Evolutionary conservation across 2,113 vertebrate genomes (phyloP), one percentile per base, ranked within the genome.

Genomic region (Arvicanthis niloticus): DNA sequence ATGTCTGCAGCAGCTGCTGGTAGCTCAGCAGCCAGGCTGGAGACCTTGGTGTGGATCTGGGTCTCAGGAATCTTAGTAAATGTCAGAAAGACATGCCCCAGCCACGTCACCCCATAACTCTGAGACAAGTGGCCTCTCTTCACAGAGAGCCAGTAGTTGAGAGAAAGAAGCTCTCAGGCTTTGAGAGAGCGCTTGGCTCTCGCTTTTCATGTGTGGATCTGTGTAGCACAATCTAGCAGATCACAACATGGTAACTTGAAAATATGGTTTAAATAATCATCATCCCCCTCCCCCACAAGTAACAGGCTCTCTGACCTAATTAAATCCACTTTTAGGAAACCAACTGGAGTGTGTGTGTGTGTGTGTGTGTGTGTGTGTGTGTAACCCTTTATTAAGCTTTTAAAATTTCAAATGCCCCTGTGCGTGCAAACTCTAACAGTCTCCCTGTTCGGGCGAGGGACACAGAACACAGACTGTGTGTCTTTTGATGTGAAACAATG

Each of bases 301-400:
- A 85, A 88, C 70, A 84, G 85, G 84, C 29, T 93, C 56, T 95
- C 82, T 88, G 94, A 92, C 91, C 92, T 96, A 95, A 91, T 97
- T 86, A 97, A 95, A 96, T 26, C n/a, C 81, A 89, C 81, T 93
- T 97, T 65, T 48, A 67, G 58, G 68, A 97, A 96, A 81, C 86
- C 51, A 89, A 60, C 56, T 82, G 2, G 1, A 45, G 16, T 88
- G 40, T 94, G 53, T 85, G 80, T 78, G 77, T 53, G 77, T 51
- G 51, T 88, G 22, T 86, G 51, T 93, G 45, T 88, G 77, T 56
- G 77, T 45, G n/a, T 34, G 45, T 51, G 45, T 62, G 58, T 60
- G 53, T 60, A 24, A 58, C 60, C 60, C 78, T 77, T 77, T 76
- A 92, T 75, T 48, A 80, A 94, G 94, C 67, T 58, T 93, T 86